Evolutionary conservation across 1,140 invertebrate genomes (phyloP).

Genomic region (Idris sp.): DNA sequence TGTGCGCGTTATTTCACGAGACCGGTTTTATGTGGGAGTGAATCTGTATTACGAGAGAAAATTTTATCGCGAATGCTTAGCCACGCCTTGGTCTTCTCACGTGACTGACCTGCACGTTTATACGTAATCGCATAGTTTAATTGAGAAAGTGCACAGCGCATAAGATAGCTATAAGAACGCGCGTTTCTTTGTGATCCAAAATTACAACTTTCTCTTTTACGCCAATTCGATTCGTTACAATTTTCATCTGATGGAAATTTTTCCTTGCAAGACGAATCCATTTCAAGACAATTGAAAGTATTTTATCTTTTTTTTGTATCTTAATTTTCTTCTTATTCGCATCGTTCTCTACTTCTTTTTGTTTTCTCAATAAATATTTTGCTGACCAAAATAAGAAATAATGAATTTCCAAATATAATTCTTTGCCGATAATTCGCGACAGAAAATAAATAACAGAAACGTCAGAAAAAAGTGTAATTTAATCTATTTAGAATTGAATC

Average conservation of each 20-base stretch:
- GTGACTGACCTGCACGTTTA: conserved; percentile 38
- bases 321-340: too few relatives aligned
- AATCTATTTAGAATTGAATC: conserved; percentile 32
- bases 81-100: conserved; percentile 43
- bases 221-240: not conserved
- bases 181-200: conserved; percentile 35
- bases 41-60: conserved; percentile 60
- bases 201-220: conserved; percentile 30
- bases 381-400: conserved; percentile 5
- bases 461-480: conserved; percentile 7
- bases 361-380: too few relatives aligned
- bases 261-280: not conserved
- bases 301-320: too few relatives aligned
- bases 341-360: too few relatives aligned
- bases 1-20: conserved; percentile 10
- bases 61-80: conserved; percentile 39
- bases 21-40: conserved; percentile 37
- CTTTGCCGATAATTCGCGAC: conserved; percentile 3
- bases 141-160: conserved; percentile 49
- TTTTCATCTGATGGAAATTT: too few relatives aligned
- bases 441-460: conserved; percentile 9
- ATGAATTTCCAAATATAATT: conserved; percentile 8
- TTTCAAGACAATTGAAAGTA: too few relatives aligned
- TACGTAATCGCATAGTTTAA: conserved; percentile 54
- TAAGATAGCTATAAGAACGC: conserved; percentile 28